phyloP scores from a whole-genome alignment of 2,888 invertebrate species.

The Sympetrum striolatum region DNA sequence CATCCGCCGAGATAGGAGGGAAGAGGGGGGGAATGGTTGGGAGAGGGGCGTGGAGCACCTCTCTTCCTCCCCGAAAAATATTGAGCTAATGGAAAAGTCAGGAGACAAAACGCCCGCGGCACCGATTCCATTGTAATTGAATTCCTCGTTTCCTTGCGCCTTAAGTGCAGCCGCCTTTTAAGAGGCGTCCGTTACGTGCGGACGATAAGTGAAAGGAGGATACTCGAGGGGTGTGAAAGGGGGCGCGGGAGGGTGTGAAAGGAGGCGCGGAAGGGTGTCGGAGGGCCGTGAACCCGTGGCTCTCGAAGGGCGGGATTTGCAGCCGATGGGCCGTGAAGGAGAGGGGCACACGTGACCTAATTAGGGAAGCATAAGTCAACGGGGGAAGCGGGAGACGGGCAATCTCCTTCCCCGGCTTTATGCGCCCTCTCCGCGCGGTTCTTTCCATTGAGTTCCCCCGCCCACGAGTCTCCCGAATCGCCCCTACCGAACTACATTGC shows the following conservation, averaged over 20 bases:
- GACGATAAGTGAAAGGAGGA: neutral
- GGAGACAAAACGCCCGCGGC: neutral
- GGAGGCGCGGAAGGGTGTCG: neutral
- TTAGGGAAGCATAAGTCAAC: conserved; percentile 9
- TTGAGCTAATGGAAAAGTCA: neutral
- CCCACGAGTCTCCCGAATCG: neutral
- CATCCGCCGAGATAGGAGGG: neutral
- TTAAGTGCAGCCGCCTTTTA: neutral
- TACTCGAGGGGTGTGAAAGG: neutral
- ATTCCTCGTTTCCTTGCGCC: neutral
- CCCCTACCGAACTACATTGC: neutral
- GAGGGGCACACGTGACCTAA: conserved; percentile 21
- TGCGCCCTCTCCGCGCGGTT: neutral
- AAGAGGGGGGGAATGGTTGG: neutral
- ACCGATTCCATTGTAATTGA: neutral
- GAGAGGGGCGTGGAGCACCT: neutral
- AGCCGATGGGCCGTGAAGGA: neutral
- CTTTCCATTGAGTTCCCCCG: neutral
- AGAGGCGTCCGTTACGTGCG: neutral
- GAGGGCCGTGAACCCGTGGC: neutral
- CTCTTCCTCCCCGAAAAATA: neutral
- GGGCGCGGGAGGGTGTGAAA: neutral
- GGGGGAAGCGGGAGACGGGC: neutral
- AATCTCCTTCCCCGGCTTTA: neutral
- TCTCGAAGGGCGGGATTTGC: neutral